These are phyloP conservation scores for Aeoliscus strigatus DNA, from an alignment of 2,797 vertebrate genomes.

Conservation along the genomic window DNA sequence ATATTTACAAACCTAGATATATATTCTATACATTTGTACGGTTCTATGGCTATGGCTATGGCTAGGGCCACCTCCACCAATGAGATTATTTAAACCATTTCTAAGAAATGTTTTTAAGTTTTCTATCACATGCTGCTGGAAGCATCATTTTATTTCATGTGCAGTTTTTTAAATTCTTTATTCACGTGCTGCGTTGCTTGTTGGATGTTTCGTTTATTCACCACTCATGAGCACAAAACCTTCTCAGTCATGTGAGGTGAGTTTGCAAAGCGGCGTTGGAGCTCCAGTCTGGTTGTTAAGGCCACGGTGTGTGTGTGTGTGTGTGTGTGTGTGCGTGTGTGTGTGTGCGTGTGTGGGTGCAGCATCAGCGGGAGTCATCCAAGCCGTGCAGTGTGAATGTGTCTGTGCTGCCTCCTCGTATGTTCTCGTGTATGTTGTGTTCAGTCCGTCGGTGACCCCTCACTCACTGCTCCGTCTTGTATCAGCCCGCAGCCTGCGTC, in stretches of 20 bases:
- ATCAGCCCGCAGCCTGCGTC: slow-evolving; percentile 89
- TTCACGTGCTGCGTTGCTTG: no score
- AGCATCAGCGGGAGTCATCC: neutral
- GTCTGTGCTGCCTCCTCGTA: neutral
- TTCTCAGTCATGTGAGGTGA: neutral
- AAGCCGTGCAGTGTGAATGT: no score
- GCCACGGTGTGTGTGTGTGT: slow-evolving; percentile 3
- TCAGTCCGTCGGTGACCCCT: neutral
- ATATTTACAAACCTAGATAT: no score
- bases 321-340: neutral
- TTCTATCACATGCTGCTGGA: neutral
- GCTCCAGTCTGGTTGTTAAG: slow-evolving; percentile 8
- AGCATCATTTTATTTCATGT: neutral
- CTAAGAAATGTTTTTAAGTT: neutral
- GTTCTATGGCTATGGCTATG: no score
- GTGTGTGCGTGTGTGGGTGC: slow-evolving; percentile 1
- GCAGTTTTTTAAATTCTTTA: neutral
- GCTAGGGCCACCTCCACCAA: no score
- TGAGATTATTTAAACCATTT: neutral
- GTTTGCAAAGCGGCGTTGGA: slow-evolving; percentile 2
- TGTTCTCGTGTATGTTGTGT: slow-evolving; percentile 2
- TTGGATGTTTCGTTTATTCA: slow-evolving; percentile 23
- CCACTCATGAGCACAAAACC: neutral
- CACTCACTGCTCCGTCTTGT: slow-evolving; percentile 54
- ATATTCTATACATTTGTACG: no score